A percentile compares a stretch with the other conserved stretches of the same genome.
phyloP scores from a whole-genome alignment of 2,113 vertebrate species.

The Dryoscopus gambensis region DNA sequence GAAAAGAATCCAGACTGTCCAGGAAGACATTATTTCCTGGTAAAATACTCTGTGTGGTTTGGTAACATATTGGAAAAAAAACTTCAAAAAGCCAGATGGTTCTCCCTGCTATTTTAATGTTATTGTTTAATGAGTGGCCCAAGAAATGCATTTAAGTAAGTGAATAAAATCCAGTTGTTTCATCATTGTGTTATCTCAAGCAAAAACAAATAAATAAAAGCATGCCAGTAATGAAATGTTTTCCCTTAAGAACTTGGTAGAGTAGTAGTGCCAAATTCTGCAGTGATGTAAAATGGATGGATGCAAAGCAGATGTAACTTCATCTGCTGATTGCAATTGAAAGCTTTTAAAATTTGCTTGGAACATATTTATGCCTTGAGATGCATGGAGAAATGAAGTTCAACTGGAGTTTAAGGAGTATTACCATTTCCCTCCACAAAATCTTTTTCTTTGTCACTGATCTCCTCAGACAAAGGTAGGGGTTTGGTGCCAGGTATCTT shows the following conservation, averaged over 20 bases:
- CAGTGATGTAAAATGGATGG: slow-evolving; percentile 66
- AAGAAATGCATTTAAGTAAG: slow-evolving; percentile 63
- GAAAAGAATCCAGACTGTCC: slow-evolving; percentile 16
- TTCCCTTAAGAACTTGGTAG: slow-evolving; percentile 55
- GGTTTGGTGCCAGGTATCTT: not conserved
- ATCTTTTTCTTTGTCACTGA: not conserved
- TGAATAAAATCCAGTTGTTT: slow-evolving; percentile 59
- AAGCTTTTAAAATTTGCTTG: slow-evolving; percentile 69
- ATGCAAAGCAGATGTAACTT: slow-evolving; percentile 80
- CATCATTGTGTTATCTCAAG: slow-evolving; percentile 54
- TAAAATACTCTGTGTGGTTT: slow-evolving; percentile 53
- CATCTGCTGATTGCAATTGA: slow-evolving; percentile 65
- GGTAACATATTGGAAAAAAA: slow-evolving; percentile 48
- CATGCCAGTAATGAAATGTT: slow-evolving; percentile 65
- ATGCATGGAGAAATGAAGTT: slow-evolving; percentile 53
- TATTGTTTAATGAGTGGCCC: slow-evolving; percentile 49
- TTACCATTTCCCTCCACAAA: not conserved
- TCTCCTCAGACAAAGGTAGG: not conserved
- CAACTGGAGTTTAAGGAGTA: slow-evolving; percentile 56
- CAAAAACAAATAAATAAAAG: slow-evolving; percentile 73
- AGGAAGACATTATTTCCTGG: slow-evolving; percentile 59
- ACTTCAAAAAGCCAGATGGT: slow-evolving; percentile 69
- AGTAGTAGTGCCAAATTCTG: slow-evolving; percentile 67
- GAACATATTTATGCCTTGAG: slow-evolving; percentile 49
- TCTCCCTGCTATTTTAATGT: slow-evolving; percentile 47